Evolutionary conservation across 2,113 vertebrate species (phyloP).

Genomic region (Tachycineta bicolor): DNA sequence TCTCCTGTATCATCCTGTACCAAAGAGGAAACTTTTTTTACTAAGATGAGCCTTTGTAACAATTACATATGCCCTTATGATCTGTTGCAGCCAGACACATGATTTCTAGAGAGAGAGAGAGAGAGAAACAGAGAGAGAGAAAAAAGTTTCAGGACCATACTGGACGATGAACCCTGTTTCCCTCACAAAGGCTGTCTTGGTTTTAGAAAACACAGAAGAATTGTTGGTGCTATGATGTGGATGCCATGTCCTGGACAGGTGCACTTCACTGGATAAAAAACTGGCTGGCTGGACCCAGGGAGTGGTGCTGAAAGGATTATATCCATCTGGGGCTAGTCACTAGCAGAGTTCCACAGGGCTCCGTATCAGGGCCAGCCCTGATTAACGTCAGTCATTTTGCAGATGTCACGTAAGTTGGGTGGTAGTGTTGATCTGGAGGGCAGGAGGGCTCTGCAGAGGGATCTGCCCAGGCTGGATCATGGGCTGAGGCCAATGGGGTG

Average conservation of each 20-base stretch:
- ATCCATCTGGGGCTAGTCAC: background rate
- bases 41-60: background rate
- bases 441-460: background rate
- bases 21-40: background rate
- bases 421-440: background rate
- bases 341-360: background rate
- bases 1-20: background rate
- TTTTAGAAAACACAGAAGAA: background rate
- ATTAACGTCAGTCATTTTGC: background rate
- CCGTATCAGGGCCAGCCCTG: background rate
- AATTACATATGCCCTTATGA: background rate
- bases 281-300: background rate
- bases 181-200: background rate
- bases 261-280: background rate
- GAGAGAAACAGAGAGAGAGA: background rate
- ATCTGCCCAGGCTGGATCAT: background rate
- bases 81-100: background rate
- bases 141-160: background rate
- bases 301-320: background rate
- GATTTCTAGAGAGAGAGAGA: background rate
- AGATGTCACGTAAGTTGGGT: accelerated
- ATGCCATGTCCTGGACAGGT: background rate
- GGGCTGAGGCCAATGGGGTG: background rate
- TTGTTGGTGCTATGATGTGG: background rate
- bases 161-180: background rate